Percentiles rank a stretch among this genome's conserved stretches.
Evolutionary conservation across 2,888 invertebrate genomes (phyloP).

Genomic region (Falcaria lacertinaria): DNA sequence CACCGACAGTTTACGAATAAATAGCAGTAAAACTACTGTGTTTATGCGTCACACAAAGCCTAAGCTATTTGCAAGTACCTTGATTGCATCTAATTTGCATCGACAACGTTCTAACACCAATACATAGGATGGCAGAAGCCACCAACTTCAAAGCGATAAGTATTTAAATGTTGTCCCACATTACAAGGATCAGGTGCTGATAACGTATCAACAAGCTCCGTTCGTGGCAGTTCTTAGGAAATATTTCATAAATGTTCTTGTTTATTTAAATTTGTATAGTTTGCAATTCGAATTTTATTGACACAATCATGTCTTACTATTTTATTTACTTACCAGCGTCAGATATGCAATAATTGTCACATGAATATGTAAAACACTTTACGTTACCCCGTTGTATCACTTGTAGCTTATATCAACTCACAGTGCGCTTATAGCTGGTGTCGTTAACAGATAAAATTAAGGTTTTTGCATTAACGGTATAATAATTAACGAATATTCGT

Average conservation of each 20-base stretch:
- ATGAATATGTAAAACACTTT: no score
- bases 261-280: no score
- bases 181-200: constrained; percentile 17
- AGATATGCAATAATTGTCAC: no score
- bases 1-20: constrained; percentile 8
- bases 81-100: constrained; percentile 37
- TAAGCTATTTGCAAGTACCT: constrained; percentile 31
- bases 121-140: constrained; percentile 16
- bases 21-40: constrained; percentile 5
- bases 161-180: constrained; percentile 47
- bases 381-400: no score
- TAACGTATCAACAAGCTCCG: constrained; percentile 1
- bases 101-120: constrained; percentile 19
- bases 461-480: no score
- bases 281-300: background rate
- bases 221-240: constrained; percentile 1
- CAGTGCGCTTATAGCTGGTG: no score
- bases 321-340: no score
- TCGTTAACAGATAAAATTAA: background rate
- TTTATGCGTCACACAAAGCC: constrained; percentile 20
- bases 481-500: background rate
- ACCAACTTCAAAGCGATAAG: constrained; percentile 26
- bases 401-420: no score
- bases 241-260: no score
- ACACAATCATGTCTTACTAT: background rate